These are phyloP conservation scores for Latrodectus elegans DNA, from an alignment of 2,888 invertebrate genomes.

Conservation along the genomic window DNA sequence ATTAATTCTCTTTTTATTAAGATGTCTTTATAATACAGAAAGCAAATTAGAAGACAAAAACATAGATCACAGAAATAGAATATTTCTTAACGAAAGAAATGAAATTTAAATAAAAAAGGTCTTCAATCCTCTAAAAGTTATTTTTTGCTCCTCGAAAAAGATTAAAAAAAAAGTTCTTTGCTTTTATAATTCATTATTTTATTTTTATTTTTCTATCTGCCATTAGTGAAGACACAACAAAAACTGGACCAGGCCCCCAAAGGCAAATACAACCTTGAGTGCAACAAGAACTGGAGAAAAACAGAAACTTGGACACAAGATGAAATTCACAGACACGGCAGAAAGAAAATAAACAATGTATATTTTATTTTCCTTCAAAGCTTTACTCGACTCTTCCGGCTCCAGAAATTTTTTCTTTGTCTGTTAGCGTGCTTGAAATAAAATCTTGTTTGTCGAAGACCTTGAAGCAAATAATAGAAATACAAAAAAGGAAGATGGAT, in stretches of 20 bases:
- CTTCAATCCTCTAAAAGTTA: too few species aligned
- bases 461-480: background rate
- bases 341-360: conserved; percentile 34
- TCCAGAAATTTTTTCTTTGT: background rate
- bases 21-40: too few species aligned
- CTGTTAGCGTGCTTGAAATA: background rate
- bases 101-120: too few species aligned
- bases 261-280: background rate
- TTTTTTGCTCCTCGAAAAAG: too few species aligned
- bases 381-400: background rate
- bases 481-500: background rate
- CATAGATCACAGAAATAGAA: too few species aligned
- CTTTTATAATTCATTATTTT: background rate
- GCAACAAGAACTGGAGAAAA: conserved; percentile 1
- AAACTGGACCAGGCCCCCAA: background rate
- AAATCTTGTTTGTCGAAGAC: background rate
- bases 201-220: background rate
- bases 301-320: conserved; percentile 16
- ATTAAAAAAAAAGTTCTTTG: too few species aligned
- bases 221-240: background rate
- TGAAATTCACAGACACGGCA: conserved; percentile 27
- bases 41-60: too few species aligned
- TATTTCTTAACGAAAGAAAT: too few species aligned
- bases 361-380: conserved; percentile 35
- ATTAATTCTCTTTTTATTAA: too few species aligned